phyloP scores from a whole-genome alignment of 2,888 invertebrate species.

The Subacronicta megacephala region DNA sequence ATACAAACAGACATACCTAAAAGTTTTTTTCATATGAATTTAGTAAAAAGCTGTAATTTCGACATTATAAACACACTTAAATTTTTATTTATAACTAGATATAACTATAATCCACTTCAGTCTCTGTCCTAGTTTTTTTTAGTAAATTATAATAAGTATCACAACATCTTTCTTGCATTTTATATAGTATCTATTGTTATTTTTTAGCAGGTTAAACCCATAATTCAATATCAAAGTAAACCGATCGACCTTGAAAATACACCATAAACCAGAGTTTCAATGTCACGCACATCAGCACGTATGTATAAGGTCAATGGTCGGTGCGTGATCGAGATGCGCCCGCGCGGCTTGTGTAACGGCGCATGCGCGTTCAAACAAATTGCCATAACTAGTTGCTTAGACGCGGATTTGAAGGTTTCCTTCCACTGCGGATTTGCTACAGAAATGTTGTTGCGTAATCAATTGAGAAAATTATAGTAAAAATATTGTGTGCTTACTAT shows the following conservation, averaged over 20 bases:
- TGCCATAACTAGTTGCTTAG: slow-evolving; percentile 42
- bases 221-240: slow-evolving; percentile 1
- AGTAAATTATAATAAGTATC: no score
- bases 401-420: slow-evolving; percentile 44
- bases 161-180: no score
- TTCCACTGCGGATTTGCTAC: slow-evolving; percentile 12
- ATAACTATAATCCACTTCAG: no score
- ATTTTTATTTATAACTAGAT: no score
- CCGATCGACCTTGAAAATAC: slow-evolving; percentile 46
- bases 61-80: no score
- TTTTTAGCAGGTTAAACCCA: neutral
- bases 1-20: no score
- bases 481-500: no score
- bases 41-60: no score
- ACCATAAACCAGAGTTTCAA: slow-evolving; percentile 58
- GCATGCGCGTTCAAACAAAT: slow-evolving; percentile 65
- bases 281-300: slow-evolving; percentile 63
- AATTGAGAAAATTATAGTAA: no score
- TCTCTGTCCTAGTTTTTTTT: no score
- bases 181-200: no score
- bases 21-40: no score
- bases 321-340: slow-evolving; percentile 55
- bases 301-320: slow-evolving; percentile 67
- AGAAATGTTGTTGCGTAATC: slow-evolving; percentile 30
- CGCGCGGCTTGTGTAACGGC: slow-evolving; percentile 59